Evolutionary conservation across 2,888 invertebrate genomes (phyloP), one percentile per base, ranked within the genome.

Genomic region (Phalera bucephala): DNA sequence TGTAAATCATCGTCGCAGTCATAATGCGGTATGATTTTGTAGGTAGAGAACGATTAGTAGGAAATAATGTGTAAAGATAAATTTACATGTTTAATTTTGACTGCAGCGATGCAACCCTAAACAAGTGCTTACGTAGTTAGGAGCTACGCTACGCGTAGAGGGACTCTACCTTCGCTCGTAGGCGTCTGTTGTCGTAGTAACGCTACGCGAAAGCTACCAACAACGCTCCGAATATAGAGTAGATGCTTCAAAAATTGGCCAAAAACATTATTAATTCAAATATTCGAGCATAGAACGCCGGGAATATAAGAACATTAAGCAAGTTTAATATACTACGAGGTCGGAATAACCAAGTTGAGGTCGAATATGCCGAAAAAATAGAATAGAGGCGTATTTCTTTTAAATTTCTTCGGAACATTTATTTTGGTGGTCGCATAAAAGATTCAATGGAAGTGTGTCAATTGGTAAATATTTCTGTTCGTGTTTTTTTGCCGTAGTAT

Each of bases 161-260:
- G 62, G 60, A 19, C 36, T 47, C 45, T 22, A 2, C 44, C 63
- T 64, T 59, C 64, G 64, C 32, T 47, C 64, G 67, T 68, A 66
- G 67, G 50, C 36, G 46, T 27, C 48, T 36, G 31, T 33, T 33
- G 23, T 32, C 52, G 62, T 60, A 54, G 61, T 37, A 22, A 39
- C 28, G 36, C 31, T 33, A 36, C 59, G 62, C 59, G 54, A 31
- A 46, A 27, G 26, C 45, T 14, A 47, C 45, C 45, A 31, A 43
- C 45, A 31, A 43, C 44, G 52, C 45, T 47, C 36, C 35, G 53
- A 56, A 64, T 56, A 49, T 40, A 48, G 50, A 64, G 51, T 47
- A 35, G 30, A 12, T 12, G 2, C 17, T 22, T 23, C 33, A 29
- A 20, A 28, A 35, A 23, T 27, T 37, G 30, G 30, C 20, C 9